These are phyloP conservation scores for Rhyzopertha dominica DNA, from an alignment of 1,140 invertebrate species.

Conservation along the genomic window DNA sequence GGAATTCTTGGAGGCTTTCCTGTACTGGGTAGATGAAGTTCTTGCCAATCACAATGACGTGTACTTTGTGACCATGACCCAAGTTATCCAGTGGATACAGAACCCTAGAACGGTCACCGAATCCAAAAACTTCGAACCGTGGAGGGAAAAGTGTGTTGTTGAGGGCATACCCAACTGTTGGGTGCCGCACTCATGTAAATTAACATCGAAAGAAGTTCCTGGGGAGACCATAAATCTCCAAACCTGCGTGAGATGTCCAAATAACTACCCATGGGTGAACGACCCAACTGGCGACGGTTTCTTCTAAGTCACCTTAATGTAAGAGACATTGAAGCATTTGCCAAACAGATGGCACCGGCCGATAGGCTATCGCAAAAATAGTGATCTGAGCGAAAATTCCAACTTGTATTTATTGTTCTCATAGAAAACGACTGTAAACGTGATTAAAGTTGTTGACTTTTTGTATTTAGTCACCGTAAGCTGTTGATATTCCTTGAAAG, in stretches of 20 bases:
- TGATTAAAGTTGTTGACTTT: too few relatives aligned
- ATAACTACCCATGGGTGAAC: constrained; percentile 91
- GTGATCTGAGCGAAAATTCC: too few relatives aligned
- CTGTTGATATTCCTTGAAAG: too few relatives aligned
- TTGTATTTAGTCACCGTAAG: too few relatives aligned
- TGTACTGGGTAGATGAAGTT: constrained; percentile 93
- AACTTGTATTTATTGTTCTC: too few relatives aligned
- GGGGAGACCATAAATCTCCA: constrained; percentile 90
- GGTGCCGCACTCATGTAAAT: constrained; percentile 84
- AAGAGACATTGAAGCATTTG: neutral
- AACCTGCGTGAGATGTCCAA: constrained; percentile 88
- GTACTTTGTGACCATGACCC: constrained; percentile 96
- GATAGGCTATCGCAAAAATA: too few relatives aligned
- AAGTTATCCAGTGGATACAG: constrained; percentile 95
- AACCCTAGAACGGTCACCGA: constrained; percentile 80
- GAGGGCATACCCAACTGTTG: constrained; percentile 74
- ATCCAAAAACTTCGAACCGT: constrained; percentile 87
- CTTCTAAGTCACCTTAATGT: constrained; percentile 59
- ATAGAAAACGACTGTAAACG: too few relatives aligned
- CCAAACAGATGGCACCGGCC: too few relatives aligned
- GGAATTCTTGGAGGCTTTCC: constrained; percentile 87
- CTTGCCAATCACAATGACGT: constrained; percentile 84
- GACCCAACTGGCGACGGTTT: constrained; percentile 89
- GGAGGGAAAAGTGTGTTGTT: constrained; percentile 87
- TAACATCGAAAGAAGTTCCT: constrained; percentile 87